phyloP scores from a whole-genome alignment of 2,113 vertebrate genomes.

The Crocuta crocuta region DNA sequence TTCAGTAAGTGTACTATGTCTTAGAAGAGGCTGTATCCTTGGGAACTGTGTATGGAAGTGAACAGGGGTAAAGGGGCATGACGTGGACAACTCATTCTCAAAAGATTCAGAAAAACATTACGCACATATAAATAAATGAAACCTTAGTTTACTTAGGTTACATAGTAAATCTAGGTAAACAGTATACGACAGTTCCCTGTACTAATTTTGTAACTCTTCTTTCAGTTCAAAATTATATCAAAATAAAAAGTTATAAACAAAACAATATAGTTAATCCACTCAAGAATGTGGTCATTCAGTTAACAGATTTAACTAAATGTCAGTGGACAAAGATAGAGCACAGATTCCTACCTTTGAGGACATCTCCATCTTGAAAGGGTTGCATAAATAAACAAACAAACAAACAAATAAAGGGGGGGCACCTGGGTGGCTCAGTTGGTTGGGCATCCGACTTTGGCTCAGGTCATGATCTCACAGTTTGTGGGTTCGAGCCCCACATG shows the following conservation, averaged over 20 bases:
- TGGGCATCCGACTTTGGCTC: too few relatives aligned
- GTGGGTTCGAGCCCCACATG: too few relatives aligned
- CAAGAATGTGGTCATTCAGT: neutral
- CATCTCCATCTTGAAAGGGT: neutral
- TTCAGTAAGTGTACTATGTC: neutral
- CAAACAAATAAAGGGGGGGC: too few relatives aligned
- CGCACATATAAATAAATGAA: neutral
- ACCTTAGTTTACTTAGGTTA: neutral
- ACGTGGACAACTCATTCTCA: neutral
- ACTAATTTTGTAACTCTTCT: neutral
- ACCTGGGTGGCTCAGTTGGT: too few relatives aligned
- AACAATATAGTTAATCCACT: neutral
- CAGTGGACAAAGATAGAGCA: neutral
- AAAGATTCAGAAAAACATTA: neutral
- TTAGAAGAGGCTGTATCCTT: neutral
- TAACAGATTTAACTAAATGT: neutral
- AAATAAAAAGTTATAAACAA: neutral
- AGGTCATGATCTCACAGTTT: too few relatives aligned
- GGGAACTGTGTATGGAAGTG: neutral
- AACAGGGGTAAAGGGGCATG: neutral
- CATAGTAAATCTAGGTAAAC: neutral
- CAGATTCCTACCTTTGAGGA: neutral
- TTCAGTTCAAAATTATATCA: neutral
- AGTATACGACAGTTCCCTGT: neutral
- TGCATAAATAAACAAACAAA: too few relatives aligned